phyloP scores from a whole-genome alignment of 2,113 vertebrate species.

The Hucho hucho region DNA sequence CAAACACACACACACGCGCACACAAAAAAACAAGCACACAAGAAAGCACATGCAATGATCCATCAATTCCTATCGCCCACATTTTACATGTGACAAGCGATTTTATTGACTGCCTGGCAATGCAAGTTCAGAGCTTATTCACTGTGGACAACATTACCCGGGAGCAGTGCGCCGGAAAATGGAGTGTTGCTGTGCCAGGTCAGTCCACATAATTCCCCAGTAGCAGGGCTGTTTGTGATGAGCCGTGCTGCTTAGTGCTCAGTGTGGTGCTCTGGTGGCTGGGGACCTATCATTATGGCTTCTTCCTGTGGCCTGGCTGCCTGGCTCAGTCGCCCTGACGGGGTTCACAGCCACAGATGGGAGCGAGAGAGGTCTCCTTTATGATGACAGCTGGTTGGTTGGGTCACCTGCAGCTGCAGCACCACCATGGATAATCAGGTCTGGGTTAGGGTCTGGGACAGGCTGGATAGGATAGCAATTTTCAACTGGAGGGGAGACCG shows the following conservation, averaged over 20 bases:
- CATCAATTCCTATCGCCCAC: constrained; percentile 57
- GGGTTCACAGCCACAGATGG: constrained; percentile 28
- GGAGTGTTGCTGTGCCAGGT: constrained; percentile 61
- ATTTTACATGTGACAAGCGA: constrained; percentile 44
- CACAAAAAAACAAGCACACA: constrained; percentile 40
- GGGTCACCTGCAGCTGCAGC: constrained; percentile 36
- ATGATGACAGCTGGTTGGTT: constrained; percentile 33
- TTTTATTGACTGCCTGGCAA: constrained; percentile 66
- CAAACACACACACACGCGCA: not conserved
- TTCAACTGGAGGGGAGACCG: no score
- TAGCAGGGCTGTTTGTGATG: constrained; percentile 62
- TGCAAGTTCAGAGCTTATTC: constrained; percentile 63
- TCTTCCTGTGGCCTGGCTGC: constrained; percentile 60
- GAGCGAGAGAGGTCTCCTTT: constrained; percentile 20
- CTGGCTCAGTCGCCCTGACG: constrained; percentile 16
- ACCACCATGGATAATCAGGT: constrained; percentile 32
- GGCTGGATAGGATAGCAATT: no score
- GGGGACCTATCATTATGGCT: constrained; percentile 67
- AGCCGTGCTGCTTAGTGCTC: constrained; percentile 54
- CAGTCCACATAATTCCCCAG: constrained; percentile 66
- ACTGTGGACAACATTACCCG: constrained; percentile 60
- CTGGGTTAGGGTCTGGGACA: constrained; percentile 26
- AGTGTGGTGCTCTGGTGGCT: constrained; percentile 60
- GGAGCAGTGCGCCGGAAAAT: constrained; percentile 67
- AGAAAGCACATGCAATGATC: constrained; percentile 48